Conservation (phyloP, 2,888 invertebrate species). For the Pherbina coryleti region DNA sequence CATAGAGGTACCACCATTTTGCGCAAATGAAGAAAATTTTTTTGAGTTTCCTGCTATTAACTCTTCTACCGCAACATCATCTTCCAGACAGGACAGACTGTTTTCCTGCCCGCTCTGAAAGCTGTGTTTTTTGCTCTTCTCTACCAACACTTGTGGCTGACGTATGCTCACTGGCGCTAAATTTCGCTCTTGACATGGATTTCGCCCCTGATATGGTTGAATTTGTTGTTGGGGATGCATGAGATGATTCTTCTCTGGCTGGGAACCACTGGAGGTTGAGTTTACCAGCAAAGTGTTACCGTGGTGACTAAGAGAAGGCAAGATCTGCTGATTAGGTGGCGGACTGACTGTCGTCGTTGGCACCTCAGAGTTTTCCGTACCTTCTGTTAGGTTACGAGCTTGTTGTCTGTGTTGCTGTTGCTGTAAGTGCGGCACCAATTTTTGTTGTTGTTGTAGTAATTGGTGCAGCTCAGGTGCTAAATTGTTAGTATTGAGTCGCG, state of each 20-base stretch:
- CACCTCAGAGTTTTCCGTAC: constrained; percentile 50
- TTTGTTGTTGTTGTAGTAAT: constrained; percentile 35
- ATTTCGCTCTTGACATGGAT: constrained; percentile 85
- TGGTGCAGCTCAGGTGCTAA: constrained; percentile 47
- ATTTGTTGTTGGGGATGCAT: constrained; percentile 73
- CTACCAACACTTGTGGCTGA: constrained; percentile 62
- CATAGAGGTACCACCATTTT: constrained; percentile 47
- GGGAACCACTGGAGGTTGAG: constrained; percentile 20
- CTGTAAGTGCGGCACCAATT: constrained; percentile 30
- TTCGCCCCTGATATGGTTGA: constrained; percentile 87
- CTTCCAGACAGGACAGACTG: constrained; percentile 66
- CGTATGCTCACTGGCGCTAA: constrained; percentile 68
- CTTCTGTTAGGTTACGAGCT: not conserved
- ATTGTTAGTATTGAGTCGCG: constrained; percentile 65
- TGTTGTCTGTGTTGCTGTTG: not conserved
- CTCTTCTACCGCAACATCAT: constrained; percentile 68
- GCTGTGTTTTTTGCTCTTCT: constrained; percentile 68
- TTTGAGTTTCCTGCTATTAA: constrained; percentile 59
- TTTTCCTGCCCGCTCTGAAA: constrained; percentile 66
- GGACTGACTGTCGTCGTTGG: constrained; percentile 61
- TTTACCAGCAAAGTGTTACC: constrained; percentile 47
- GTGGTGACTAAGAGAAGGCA: constrained; percentile 54
- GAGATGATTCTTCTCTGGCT: constrained; percentile 66
- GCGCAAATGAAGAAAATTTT: constrained; percentile 48
- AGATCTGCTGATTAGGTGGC: constrained; percentile 67